These are phyloP conservation scores for Sesia bembeciformis DNA, from an alignment of 2,888 invertebrate genomes.

Conservation along the genomic window DNA sequence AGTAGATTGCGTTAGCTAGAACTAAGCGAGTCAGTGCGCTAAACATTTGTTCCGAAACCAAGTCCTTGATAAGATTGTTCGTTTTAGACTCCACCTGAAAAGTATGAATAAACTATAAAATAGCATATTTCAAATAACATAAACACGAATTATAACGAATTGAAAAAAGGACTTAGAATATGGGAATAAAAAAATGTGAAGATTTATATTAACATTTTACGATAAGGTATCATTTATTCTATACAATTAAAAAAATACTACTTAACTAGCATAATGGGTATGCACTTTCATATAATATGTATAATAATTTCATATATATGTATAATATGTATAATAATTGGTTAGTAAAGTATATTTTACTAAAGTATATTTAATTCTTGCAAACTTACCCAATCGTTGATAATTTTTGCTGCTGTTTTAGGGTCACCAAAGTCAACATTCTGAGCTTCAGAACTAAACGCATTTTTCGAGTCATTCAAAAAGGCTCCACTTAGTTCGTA, in stretches of 20 bases:
- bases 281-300: no score
- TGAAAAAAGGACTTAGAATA: no score
- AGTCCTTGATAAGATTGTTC: constrained; percentile 25
- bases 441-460: constrained; percentile 20
- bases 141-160: no score
- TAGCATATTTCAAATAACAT: no score
- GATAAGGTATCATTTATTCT: no score
- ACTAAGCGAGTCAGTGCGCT: constrained; percentile 20
- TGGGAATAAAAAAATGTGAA: no score
- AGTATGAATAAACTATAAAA: not conserved
- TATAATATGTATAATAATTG: no score
- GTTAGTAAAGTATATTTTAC: no score
- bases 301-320: no score
- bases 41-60: constrained; percentile 21
- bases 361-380: not conserved
- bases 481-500: constrained; percentile 15
- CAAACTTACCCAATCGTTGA: constrained; percentile 29
- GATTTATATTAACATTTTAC: no score
- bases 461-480: constrained; percentile 2
- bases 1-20: constrained; percentile 35
- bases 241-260: no score
- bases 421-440: constrained; percentile 20
- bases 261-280: no score
- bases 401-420: constrained; percentile 17
- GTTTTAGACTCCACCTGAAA: constrained; percentile 29